Conservation (phyloP, 2,113 vertebrate genomes). For the Vicugna pacos region DNA sequence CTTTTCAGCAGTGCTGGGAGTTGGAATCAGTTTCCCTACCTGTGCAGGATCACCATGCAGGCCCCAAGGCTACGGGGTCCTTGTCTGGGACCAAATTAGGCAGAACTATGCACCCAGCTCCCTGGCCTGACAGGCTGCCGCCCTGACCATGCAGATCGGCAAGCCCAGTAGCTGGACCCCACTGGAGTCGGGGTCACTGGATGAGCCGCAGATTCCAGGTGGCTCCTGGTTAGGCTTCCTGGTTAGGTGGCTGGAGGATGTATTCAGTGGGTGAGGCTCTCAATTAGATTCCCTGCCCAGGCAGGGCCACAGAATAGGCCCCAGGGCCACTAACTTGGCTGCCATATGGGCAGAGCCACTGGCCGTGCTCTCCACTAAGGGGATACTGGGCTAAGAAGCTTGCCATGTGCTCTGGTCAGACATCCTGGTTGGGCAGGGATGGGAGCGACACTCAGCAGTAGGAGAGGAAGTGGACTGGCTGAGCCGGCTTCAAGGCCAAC, state of each 20-base stretch:
- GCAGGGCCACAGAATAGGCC: background rate
- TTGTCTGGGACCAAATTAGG: background rate
- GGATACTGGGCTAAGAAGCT: background rate
- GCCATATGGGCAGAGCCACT: background rate
- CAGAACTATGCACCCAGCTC: background rate
- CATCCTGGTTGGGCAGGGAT: background rate
- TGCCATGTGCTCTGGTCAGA: background rate
- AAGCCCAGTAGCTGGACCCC: background rate
- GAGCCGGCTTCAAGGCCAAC: background rate
- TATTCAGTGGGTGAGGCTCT: background rate
- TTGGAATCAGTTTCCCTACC: background rate
- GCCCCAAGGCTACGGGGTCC: no score
- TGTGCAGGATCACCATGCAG: background rate
- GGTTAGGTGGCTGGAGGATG: background rate
- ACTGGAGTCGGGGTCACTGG: background rate
- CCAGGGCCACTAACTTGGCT: background rate
- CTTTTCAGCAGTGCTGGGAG: background rate
- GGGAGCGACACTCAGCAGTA: background rate
- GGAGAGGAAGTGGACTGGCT: background rate
- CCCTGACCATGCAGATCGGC: background rate
- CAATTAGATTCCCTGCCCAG: background rate
- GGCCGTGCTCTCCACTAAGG: background rate
- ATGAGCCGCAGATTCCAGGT: background rate
- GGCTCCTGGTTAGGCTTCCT: background rate
- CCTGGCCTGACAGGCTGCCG: background rate